A percentile compares a stretch with the other conserved stretches of the same genome.
Conservation (phyloP, 2,888 invertebrate genomes). For the Timema podura region DNA sequence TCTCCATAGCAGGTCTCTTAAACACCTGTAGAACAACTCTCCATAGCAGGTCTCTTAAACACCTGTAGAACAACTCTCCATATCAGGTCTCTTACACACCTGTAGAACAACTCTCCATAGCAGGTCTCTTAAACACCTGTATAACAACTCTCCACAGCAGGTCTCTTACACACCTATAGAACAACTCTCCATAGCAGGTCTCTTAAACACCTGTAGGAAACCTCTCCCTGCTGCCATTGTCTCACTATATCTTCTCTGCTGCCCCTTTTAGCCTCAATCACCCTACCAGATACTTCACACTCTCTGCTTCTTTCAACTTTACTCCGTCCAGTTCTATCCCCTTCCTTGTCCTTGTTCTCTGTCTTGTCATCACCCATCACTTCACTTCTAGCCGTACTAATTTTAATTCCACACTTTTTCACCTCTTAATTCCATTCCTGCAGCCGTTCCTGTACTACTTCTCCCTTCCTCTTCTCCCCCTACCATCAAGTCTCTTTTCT, state of each 20-base stretch:
- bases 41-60: too few relatives aligned
- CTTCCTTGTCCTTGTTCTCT: background rate
- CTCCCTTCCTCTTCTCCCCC: background rate
- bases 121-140: too few relatives aligned
- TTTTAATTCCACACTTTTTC: background rate
- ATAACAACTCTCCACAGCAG: too few relatives aligned
- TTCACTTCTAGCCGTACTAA: background rate
- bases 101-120: too few relatives aligned
- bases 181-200: background rate
- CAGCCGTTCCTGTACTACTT: background rate
- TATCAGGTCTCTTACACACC: too few relatives aligned
- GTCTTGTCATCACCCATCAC: background rate
- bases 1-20: too few relatives aligned
- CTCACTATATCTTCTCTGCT: background rate
- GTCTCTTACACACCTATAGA: background rate
- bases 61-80: too few relatives aligned
- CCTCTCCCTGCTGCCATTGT: background rate
- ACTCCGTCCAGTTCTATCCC: background rate
- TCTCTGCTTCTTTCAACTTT: background rate
- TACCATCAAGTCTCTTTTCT: background rate
- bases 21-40: too few relatives aligned
- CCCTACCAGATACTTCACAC: too few relatives aligned
- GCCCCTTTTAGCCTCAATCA: too few relatives aligned
- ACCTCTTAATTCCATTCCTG: background rate
- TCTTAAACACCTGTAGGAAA: background rate